Base-by-base conservation (phyloP, 2,113 vertebrate genomes). In the Sinocyclocheilus anophthalmus region DNA sequence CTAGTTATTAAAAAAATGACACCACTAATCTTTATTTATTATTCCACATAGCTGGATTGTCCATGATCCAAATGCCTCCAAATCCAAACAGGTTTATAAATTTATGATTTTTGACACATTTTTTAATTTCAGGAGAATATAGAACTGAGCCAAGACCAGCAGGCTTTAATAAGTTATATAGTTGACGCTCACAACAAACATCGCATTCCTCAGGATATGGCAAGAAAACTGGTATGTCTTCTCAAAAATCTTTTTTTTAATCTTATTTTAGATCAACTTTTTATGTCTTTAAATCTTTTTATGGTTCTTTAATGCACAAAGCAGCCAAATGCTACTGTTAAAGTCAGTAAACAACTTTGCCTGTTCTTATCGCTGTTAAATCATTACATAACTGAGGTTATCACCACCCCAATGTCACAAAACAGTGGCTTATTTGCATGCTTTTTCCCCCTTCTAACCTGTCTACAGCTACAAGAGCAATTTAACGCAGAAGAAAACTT, bases 401-500 rank as follows among this genome's bases (percentile, higher is more conserved):
- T 85, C 77, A 33, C 45, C 12, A 12, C 6, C 22, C 4, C 37
- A 24, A 9, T 24, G 30, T 16, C n/a, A 76, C 76, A 86, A 83
- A 86, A 45, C 63, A 84, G 26, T 69, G 39, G 11, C 48, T 76
- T 84, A 67, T 57, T 48, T 42, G 22, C 14, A 9, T 69, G 22
- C 8, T 88, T 65, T 57, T 37, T 59, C 10, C 39, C 0, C 63
- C 48, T 87, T 42, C 14, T 84, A 76, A 88, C 88, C 90, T 90
- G 37, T 87, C 45, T 82, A 48, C 91, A 98, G 97, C 94, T 98
- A 70, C 96, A 99, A 5, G 97, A 99, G 33, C 96, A 98, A 92
- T 97, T 96, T 94, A 98, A 94, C 1, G 94, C 94, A 78, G 97
- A 99, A 91, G 97, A 97, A 92, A 99, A 99, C 92, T 98, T 99